phyloP scores from a whole-genome alignment of 2,797 vertebrate species.

The Muraenolepis orangiensis region DNA sequence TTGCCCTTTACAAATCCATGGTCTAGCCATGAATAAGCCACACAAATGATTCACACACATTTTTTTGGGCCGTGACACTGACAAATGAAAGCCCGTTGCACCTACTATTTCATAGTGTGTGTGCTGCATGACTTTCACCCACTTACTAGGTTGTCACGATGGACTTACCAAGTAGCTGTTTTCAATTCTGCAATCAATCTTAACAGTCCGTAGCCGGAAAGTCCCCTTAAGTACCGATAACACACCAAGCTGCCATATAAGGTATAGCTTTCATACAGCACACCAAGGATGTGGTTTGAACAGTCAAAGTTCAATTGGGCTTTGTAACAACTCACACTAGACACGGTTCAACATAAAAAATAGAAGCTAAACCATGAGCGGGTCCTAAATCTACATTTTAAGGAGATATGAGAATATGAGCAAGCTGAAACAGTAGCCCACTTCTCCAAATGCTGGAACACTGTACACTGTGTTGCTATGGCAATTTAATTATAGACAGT shows the following conservation, averaged over 20 bases:
- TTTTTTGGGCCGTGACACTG: not conserved
- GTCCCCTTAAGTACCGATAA: not conserved
- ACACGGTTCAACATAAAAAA: not conserved
- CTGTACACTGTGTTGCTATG: conserved; percentile 57
- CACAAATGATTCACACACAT: not conserved
- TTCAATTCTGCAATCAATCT: not conserved
- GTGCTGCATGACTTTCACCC: not conserved
- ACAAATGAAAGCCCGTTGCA: not conserved
- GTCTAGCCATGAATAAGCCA: not conserved
- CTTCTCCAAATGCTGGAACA: conserved; percentile 46
- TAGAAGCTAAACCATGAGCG: not conserved
- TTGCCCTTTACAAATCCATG: not conserved
- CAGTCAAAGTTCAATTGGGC: conserved; percentile 26
- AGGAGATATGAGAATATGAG: conserved; percentile 45
- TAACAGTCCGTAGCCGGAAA: not conserved
- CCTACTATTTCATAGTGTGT: not conserved
- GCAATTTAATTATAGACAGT: conserved; percentile 62
- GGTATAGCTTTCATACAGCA: conserved; percentile 40
- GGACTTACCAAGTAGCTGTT: not conserved
- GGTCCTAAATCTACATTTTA: conserved; percentile 2
- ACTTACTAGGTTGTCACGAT: not conserved
- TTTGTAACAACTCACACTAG: not conserved
- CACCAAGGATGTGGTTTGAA: conserved; percentile 61
- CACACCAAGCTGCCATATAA: not conserved
- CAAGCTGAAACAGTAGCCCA: conserved; percentile 38